phyloP scores from a whole-genome alignment of 2,888 invertebrate species.

The Prionchulus punctatus region DNA sequence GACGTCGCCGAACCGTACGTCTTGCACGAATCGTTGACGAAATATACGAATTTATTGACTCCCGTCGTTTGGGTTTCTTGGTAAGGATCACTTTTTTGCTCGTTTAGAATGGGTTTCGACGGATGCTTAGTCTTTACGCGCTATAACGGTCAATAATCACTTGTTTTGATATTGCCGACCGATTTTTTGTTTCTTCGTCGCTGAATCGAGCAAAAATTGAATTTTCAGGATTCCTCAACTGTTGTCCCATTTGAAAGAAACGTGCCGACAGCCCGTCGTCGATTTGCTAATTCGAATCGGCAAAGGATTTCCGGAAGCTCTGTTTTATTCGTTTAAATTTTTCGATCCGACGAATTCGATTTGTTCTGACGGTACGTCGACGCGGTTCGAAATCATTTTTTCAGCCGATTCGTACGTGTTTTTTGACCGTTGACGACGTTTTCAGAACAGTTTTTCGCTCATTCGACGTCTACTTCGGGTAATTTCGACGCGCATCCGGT shows the following conservation, averaged over 20 bases:
- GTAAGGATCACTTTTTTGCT: conserved; percentile 13
- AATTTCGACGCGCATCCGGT: too few relatives aligned
- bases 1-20: conserved; percentile 7
- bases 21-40: conserved; percentile 17
- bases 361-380: too few relatives aligned
- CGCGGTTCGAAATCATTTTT: too few relatives aligned
- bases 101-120: background rate
- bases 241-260: conserved; percentile 13
- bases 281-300: conserved; percentile 3
- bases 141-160: too few relatives aligned
- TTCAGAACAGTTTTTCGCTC: too few relatives aligned
- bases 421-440: too few relatives aligned
- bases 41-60: conserved; percentile 17
- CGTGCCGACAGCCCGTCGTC: background rate
- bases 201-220: background rate
- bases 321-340: conserved; percentile 3
- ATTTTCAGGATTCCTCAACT: conserved; percentile 18
- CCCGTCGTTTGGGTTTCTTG: conserved; percentile 24
- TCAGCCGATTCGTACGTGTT: too few relatives aligned
- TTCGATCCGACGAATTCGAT: background rate
- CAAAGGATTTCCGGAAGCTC: conserved; percentile 7
- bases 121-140: too few relatives aligned
- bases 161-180: too few relatives aligned
- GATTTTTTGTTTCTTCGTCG: too few relatives aligned
- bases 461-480: too few relatives aligned